These are phyloP conservation scores for Myoxocephalus aenaeus DNA, from an alignment of 2,797 vertebrate species.

Conservation along the genomic window DNA sequence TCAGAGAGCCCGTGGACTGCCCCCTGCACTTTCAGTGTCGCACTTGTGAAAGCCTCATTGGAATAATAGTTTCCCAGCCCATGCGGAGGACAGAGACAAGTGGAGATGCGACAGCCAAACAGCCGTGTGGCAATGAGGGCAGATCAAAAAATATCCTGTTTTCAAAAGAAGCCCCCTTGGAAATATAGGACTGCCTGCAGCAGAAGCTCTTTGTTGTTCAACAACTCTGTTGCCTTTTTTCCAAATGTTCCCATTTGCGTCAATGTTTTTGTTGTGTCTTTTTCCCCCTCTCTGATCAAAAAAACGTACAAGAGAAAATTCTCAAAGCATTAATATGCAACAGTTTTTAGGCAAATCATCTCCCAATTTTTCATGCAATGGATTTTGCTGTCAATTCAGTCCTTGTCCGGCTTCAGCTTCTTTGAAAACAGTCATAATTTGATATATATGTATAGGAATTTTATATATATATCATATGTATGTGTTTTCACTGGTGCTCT, in stretches of 20 bases:
- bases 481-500: conserved; percentile 88
- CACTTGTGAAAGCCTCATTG: conserved; percentile 48
- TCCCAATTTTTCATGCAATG: conserved; percentile 53
- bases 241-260: conserved; percentile 50
- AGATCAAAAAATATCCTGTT: conserved; percentile 72
- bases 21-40: conserved; percentile 66
- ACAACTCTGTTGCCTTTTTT: conserved; percentile 58
- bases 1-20: conserved; percentile 67
- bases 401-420: conserved; percentile 81
- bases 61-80: conserved; percentile 57
- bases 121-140: conserved; percentile 52
- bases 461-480: conserved; percentile 90
- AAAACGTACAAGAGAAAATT: conserved; percentile 38
- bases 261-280: conserved; percentile 18
- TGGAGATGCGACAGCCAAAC: conserved; percentile 69
- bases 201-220: conserved; percentile 63
- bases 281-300: conserved; percentile 4
- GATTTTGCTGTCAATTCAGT: conserved; percentile 71
- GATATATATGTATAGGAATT: conserved; percentile 89
- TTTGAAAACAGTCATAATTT: conserved; percentile 89
- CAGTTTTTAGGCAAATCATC: conserved; percentile 68
- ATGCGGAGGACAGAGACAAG: conserved; percentile 62
- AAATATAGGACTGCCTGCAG: conserved; percentile 67
- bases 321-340: conserved; percentile 69
- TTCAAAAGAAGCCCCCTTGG: conserved; percentile 77